A percentile compares a stretch with the other conserved stretches of the same genome.
phyloP scores from a whole-genome alignment of 2,888 invertebrate species.

The Gisinianus flammeolus region DNA sequence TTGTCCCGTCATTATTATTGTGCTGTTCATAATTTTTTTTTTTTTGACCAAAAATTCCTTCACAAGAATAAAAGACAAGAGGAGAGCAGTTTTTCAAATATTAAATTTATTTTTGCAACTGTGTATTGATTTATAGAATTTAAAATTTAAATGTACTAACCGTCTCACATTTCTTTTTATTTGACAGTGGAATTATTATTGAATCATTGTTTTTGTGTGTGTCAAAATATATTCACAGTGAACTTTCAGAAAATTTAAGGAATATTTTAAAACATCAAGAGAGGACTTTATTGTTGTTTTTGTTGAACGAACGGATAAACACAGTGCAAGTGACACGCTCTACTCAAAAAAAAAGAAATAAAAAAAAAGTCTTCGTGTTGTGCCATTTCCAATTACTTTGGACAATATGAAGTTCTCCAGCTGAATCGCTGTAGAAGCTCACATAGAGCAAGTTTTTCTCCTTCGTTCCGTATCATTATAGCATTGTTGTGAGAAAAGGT shows the following conservation, averaged over 20 bases:
- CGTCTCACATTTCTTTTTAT: not conserved
- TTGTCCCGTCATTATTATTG: not conserved
- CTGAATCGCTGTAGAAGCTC: constrained; percentile 23
- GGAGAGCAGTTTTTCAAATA: not conserved
- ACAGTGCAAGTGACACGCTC: too few relatives aligned
- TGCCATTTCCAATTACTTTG: constrained; percentile 16
- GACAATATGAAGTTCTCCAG: constrained; percentile 35
- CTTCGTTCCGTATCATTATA: not conserved
- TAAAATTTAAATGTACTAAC: not conserved
- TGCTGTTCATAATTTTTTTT: not conserved
- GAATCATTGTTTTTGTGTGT: not conserved
- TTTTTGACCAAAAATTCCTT: not conserved
- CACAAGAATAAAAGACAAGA: too few relatives aligned
- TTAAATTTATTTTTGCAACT: constrained; percentile 4
- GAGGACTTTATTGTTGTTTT: too few relatives aligned
- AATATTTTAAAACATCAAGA: too few relatives aligned
- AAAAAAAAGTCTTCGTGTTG: not conserved
- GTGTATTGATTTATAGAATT: too few relatives aligned
- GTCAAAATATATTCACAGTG: not conserved
- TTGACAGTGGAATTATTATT: not conserved
- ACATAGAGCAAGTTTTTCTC: constrained; percentile 33
- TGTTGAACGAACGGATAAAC: too few relatives aligned
- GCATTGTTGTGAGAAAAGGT: constrained; percentile 34
- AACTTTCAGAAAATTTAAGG: too few relatives aligned
- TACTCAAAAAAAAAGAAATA: not conserved